Evolutionary conservation across 2,113 vertebrate genomes (phyloP).

Genomic region (Festucalex cinctus): DNA sequence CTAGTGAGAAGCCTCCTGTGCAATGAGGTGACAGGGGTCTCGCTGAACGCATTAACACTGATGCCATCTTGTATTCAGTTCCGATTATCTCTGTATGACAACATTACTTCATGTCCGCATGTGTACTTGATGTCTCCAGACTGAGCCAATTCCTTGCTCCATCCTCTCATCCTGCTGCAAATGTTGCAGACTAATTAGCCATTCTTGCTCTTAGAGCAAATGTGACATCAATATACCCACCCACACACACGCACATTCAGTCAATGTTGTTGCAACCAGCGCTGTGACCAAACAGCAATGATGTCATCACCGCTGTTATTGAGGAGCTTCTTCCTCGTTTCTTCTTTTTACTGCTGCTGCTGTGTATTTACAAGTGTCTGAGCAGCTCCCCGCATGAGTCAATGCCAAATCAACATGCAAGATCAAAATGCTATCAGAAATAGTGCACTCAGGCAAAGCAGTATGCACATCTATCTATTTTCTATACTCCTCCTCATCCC

Average conservation of each 20-base stretch:
- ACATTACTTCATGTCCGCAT: background rate
- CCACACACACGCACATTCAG: background rate
- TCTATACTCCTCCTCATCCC: background rate
- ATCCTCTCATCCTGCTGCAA: background rate
- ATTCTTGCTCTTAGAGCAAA: slow-evolving; percentile 28
- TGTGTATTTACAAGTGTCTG: background rate
- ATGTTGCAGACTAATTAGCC: slow-evolving; percentile 51
- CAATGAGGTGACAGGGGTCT: background rate
- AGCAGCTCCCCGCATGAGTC: background rate
- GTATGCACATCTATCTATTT: background rate
- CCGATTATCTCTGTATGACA: slow-evolving; percentile 33
- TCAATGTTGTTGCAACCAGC: slow-evolving; percentile 7
- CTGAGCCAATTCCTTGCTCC: slow-evolving; percentile 5
- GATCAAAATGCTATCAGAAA: slow-evolving; percentile 1
- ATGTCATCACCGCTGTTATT: slow-evolving; percentile 23
- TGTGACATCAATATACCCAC: slow-evolving; percentile 50
- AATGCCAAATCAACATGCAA: background rate
- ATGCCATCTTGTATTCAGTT: slow-evolving; percentile 17
- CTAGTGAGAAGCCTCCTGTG: slow-evolving; percentile 1
- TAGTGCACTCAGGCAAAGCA: background rate
- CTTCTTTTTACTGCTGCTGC: background rate
- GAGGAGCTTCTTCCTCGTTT: background rate
- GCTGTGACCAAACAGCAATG: slow-evolving; percentile 22
- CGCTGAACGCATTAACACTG: slow-evolving; percentile 1
- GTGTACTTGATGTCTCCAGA: slow-evolving; percentile 10